Conservation (phyloP, 1,140 invertebrate genomes). For the Matsumurasca onukii region DNA sequence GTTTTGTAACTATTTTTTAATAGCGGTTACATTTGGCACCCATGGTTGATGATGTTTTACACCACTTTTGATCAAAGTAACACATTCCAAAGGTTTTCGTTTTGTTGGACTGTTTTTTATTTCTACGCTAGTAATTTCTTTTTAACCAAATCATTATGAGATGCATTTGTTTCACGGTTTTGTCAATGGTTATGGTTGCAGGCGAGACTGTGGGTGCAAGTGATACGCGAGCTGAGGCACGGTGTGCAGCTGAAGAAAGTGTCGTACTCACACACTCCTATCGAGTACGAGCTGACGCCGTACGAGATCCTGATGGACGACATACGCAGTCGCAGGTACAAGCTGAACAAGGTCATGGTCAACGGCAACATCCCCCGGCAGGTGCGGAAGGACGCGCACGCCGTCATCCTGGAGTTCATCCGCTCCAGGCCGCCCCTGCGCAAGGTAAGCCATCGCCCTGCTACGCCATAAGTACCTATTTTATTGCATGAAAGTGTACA, state of each 20-base stretch:
- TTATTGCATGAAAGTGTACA: no score
- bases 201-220: slow-evolving; percentile 96
- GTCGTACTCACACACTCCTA: slow-evolving; percentile 63
- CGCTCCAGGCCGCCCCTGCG: slow-evolving; percentile 89
- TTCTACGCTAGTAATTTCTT: no score
- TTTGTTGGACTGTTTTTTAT: no score
- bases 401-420: slow-evolving; percentile 95
- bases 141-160: no score
- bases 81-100: no score
- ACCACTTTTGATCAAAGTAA: no score
- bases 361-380: slow-evolving; percentile 79
- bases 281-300: slow-evolving; percentile 94
- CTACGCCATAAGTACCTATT: no score
- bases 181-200: no score
- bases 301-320: slow-evolving; percentile 98
- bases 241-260: slow-evolving; percentile 95
- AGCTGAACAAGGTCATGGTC: slow-evolving; percentile 75
- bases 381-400: slow-evolving; percentile 92
- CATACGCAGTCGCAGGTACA: slow-evolving; percentile 85
- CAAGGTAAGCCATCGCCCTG: slow-evolving; percentile 73
- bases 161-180: no score
- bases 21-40: no score
- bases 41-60: no score
- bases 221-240: slow-evolving; percentile 78
- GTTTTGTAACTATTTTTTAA: no score